These are phyloP conservation scores for Nothobranchius kuhntae DNA, from an alignment of 2,113 vertebrate genomes.

Conservation along the genomic window DNA sequence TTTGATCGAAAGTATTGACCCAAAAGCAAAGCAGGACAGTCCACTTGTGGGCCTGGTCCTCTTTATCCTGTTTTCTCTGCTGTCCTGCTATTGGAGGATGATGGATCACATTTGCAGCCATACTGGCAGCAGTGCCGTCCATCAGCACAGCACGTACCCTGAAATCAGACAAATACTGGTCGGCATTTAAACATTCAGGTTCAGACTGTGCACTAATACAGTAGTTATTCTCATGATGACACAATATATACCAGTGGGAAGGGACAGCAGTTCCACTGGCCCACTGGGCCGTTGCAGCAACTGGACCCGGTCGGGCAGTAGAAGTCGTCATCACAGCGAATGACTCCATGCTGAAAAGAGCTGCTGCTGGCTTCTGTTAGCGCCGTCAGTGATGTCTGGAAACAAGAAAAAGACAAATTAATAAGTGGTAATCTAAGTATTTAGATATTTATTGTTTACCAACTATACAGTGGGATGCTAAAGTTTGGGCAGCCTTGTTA, in stretches of 20 bases:
- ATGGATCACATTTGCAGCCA: slow-evolving; percentile 59
- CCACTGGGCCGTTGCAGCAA: slow-evolving; percentile 65
- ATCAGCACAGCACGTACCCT: slow-evolving; percentile 76
- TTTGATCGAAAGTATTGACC: background rate
- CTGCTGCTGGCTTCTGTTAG: slow-evolving; percentile 12
- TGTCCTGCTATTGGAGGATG: slow-evolving; percentile 9
- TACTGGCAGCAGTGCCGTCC: slow-evolving; percentile 71
- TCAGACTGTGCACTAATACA: too few relatives aligned
- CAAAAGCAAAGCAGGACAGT: background rate
- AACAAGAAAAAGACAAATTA: background rate
- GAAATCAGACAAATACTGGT: slow-evolving; percentile 19
- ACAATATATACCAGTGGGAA: slow-evolving; percentile 63
- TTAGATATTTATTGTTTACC: too few relatives aligned
- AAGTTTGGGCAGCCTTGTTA: too few relatives aligned
- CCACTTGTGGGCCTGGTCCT: background rate
- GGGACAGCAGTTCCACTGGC: slow-evolving; percentile 76
- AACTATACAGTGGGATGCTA: too few relatives aligned
- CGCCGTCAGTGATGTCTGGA: slow-evolving; percentile 39
- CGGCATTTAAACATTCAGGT: too few relatives aligned
- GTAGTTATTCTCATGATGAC: background rate
- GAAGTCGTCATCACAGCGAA: slow-evolving; percentile 65
- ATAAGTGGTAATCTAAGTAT: background rate
- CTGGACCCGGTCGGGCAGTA: slow-evolving; percentile 54
- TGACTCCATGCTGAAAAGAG: slow-evolving; percentile 7
- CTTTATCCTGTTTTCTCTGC: slow-evolving; percentile 15